Base-by-base conservation (phyloP, 2,888 invertebrate genomes). In the Noctua comes region DNA sequence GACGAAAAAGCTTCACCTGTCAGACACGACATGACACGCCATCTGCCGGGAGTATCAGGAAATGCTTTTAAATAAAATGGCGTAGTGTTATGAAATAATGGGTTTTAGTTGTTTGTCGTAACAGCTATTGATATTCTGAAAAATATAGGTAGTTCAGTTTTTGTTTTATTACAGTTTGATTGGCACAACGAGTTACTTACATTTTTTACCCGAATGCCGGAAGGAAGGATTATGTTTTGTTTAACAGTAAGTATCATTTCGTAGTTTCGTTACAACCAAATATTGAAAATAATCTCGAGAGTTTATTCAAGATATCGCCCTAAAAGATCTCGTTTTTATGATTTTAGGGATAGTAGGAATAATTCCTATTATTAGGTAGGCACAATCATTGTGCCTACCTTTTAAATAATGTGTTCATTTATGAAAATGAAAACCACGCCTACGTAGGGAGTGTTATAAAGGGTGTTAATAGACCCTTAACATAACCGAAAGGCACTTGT, bases 31-130 rank as follows among this genome's bases (percentile, higher is more conserved):
- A 66, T 8, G 62, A 68, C 43, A 27, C 85, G 70, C 85, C 82
- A 82, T 85, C 82, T 85, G 70, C 74, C 64, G 82, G 16, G 5
- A n/a, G 62, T 48, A 65, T n/a, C 36, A 65, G 16, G 59, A 59
- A 82, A 65, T 18, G 36, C 59, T 84, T 79, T 84, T 69, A 72
- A 31, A 80, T 69, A 6, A 64, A 80, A 68, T 65, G 54, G 7
- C 8, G 27, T 36, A 18, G 27, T 36, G n/a, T 40, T 16, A 18
- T 24, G 13, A 48, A 66, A 6, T 40, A 27, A 36, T 40, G 21
- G 48, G 2, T 51, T 68, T 48, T 73, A 1, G n/a, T 64, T 64
- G n/a, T 31, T 43, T 71, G 31, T 24, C 21, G 43, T 78, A 11
- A 43, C 36, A n/a, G 27, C 8, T 62, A 8, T 31, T 24, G 31